phyloP scores from a whole-genome alignment of 2,797 vertebrate genomes.

The Falco biarmicus region DNA sequence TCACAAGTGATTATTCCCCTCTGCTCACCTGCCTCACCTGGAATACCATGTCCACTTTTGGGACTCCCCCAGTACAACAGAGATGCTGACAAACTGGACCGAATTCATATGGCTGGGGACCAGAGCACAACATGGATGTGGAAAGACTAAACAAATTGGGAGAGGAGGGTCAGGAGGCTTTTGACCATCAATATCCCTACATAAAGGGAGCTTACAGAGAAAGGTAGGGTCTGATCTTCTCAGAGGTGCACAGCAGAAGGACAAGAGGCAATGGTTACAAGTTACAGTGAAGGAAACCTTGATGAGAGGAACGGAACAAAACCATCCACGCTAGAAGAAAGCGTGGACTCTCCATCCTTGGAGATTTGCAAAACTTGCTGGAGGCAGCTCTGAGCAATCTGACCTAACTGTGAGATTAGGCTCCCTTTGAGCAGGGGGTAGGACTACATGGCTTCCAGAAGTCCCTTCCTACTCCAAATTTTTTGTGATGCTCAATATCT shows the following conservation, averaged over 20 bases:
- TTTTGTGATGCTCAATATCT: background rate
- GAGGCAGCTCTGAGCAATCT: background rate
- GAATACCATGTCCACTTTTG: background rate
- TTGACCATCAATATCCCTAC: background rate
- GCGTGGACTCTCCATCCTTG: no score
- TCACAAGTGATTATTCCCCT: background rate
- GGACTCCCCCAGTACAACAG: background rate
- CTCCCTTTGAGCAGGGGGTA: background rate
- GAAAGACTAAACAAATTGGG: background rate
- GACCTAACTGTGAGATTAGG: background rate
- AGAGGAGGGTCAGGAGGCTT: background rate
- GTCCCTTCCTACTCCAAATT: background rate
- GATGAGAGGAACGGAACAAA: background rate
- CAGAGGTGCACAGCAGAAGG: background rate
- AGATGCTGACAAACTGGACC: background rate
- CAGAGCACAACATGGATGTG: background rate
- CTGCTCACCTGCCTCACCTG: background rate
- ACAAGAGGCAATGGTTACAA: background rate
- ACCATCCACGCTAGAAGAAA: background rate
- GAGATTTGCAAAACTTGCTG: background rate
- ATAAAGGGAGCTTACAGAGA: background rate
- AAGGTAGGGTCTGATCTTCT: background rate
- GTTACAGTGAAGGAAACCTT: background rate
- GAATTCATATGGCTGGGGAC: background rate
- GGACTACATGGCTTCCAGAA: background rate